Evolutionary conservation across 2,113 vertebrate genomes (phyloP).

Genomic region (Ammodytes dubius): DNA sequence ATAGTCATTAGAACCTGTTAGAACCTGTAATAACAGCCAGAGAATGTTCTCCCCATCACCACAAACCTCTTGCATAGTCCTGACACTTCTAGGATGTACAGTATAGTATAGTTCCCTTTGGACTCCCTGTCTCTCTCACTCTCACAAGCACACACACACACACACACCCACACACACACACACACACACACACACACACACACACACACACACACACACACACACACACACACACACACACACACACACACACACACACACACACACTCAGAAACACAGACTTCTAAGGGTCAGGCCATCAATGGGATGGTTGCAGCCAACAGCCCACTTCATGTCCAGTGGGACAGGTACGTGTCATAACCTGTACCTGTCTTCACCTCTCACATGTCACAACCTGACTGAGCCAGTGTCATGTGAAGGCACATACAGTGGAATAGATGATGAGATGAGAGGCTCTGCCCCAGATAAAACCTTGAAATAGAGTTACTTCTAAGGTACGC

Average conservation of each 20-base stretch:
- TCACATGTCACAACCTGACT: constrained; percentile 63
- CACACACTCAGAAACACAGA: constrained; percentile 17
- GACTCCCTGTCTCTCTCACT: constrained; percentile 1
- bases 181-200: constrained; percentile 7
- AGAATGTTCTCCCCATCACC: constrained; percentile 51
- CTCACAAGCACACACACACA: neutral
- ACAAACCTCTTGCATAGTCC: constrained; percentile 40
- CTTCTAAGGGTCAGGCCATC: constrained; percentile 58
- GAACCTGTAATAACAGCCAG: constrained; percentile 16
- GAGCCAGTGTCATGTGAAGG: constrained; percentile 32
- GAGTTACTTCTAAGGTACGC: neutral
- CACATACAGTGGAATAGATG: neutral
- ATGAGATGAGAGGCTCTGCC: neutral
- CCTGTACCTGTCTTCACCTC: constrained; percentile 73
- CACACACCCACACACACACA: constrained; percentile 18
- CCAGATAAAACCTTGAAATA: neutral
- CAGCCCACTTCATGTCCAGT: constrained; percentile 49
- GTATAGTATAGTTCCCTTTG: constrained; percentile 37
- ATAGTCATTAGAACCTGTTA: constrained; percentile 13
- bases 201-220: constrained; percentile 14
- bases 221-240: constrained; percentile 17
- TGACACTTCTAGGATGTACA: constrained; percentile 77
- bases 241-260: constrained; percentile 23
- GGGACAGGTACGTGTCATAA: constrained; percentile 75
- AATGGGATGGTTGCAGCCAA: constrained; percentile 49